phyloP scores from a whole-genome alignment of 2,113 vertebrate genomes.

The Chaetodon trifascialis region DNA sequence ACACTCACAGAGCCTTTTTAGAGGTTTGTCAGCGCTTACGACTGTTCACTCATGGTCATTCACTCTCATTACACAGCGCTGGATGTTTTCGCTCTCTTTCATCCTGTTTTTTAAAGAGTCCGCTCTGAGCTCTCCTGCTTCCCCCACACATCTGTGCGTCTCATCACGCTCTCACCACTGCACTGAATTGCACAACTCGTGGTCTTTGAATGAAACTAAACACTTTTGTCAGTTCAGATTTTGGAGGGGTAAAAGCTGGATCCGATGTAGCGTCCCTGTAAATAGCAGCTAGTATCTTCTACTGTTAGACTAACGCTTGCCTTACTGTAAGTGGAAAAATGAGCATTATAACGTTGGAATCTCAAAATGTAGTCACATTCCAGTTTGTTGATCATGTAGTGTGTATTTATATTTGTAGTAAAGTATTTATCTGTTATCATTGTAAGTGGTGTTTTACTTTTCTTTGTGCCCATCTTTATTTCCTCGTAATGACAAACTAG shows the following conservation, averaged over 20 bases:
- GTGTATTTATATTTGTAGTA: conserved; percentile 77
- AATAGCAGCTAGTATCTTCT: conserved; percentile 53
- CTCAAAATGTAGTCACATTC: conserved; percentile 72
- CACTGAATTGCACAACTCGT: conserved; percentile 70
- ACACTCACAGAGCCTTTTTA: conserved; percentile 49
- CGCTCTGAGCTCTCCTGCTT: background rate
- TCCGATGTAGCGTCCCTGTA: conserved; percentile 64
- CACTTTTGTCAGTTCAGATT: conserved; percentile 26
- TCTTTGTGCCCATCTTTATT: conserved; percentile 31
- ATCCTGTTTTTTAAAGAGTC: background rate
- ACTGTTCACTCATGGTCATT: conserved; percentile 41
- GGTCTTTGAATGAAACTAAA: conserved; percentile 25
- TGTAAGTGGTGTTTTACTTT: conserved; percentile 54
- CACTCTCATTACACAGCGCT: conserved; percentile 17
- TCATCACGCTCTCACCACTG: conserved; percentile 32
- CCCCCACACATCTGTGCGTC: background rate
- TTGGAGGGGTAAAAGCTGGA: conserved; percentile 9
- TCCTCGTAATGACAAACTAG: background rate
- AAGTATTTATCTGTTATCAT: conserved; percentile 62
- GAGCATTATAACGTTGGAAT: conserved; percentile 48
- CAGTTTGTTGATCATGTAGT: conserved; percentile 69
- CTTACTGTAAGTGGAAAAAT: conserved; percentile 61
- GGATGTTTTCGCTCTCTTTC: background rate
- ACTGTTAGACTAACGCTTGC: conserved; percentile 69
- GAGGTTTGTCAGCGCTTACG: conserved; percentile 17